Base-by-base conservation (phyloP, 2,113 vertebrate genomes). In the Ochotona princeps region DNA sequence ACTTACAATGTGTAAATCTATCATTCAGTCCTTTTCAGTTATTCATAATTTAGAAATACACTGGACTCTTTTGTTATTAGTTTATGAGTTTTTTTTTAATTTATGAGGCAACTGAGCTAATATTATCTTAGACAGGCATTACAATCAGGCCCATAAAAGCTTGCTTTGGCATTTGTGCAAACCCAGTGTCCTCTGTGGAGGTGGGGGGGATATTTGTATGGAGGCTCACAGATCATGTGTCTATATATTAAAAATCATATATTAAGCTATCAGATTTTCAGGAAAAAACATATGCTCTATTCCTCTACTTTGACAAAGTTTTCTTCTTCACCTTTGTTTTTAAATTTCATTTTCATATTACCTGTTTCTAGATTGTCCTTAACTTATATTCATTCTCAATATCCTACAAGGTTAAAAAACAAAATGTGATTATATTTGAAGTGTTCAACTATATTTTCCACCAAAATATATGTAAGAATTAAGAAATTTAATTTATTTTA, bases 401-500 rank as follows among this genome's bases (percentile, higher is more conserved):
- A 35, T 15, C 61, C 18, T 28, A 72, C 74, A 94, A 86, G 8
- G 65, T 57, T 87, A 74, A 87, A 73, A 88, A 32, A 44, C 57
- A 35, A 25, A 84, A 67, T 51, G 30, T n/a, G 38, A n/a, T 82
- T 57, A 11, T 69, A 75, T 35, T 74, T 8, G 74, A 79, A 91
- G 21, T 91, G 54, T 86, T 70, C 49, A 91, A 60, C 63, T 73
- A 61, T 67, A 66, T 82, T 65, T 65, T 76, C 32, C 74, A 86
- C 72, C 54, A 87, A 89, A 72, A 18, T 32, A 78, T 61, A 73
- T 72, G 18, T 78, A 61, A 81, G 38, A 57, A 35, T 35, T 28
- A 10, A 67, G 85, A 92, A 85, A 69, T 86, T 61, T 49, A 23
- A 75, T 54, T 83, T 84, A 54, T 83, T 94, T 91, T 90, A 78